Base-by-base conservation (phyloP, 2,113 vertebrate genomes). In the Antechinus flavipes region DNA sequence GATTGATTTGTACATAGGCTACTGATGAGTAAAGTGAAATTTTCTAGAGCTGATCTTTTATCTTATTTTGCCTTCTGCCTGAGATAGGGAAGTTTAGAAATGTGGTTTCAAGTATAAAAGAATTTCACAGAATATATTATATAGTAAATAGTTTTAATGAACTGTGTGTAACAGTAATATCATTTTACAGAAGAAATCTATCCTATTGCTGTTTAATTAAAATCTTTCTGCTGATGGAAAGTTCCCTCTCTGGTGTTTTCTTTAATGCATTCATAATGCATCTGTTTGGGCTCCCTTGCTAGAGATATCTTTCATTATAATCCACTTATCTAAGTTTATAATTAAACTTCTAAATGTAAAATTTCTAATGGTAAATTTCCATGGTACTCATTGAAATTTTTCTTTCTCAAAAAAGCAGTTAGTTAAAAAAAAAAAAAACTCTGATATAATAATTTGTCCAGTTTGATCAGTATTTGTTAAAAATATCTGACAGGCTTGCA, bases 221-320 rank as follows among this genome's bases (percentile, higher is more conserved):
- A 99, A 98, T 98, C 52, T 23, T 98, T 98, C 97, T 98, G 58
- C 98, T 98, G 98, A 98, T 98, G 97, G 96, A 98, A 98, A 98
- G 96, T 98, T 97, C 97, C 95, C 98, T 99, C 99, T 99, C 99
- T 98, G 96, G 98, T 98, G 98, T 98, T 98, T 98, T 98, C 97
- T 97, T 98, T 98, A 98, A 98, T 98, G 97, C 97, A 98, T 98
- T 98, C 97, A 95, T 98, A 98, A 98, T 98, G 97, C 98, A 98
- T 99, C 98, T 98, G 97, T 98, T 98, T 98, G 97, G 97, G 93
- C 95, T 98, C 98, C 98, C 97, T 98, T 98, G 97, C 97, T 98
- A 98, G 96, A 98, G 94, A 97, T 97, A 98, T 98, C 97, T 98
- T 99, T 99, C 98, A 98, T 99, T 99, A 98, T 98, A 99, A 99